phyloP scores from a whole-genome alignment of 2,113 vertebrate species.

The Urocolius indicus region DNA sequence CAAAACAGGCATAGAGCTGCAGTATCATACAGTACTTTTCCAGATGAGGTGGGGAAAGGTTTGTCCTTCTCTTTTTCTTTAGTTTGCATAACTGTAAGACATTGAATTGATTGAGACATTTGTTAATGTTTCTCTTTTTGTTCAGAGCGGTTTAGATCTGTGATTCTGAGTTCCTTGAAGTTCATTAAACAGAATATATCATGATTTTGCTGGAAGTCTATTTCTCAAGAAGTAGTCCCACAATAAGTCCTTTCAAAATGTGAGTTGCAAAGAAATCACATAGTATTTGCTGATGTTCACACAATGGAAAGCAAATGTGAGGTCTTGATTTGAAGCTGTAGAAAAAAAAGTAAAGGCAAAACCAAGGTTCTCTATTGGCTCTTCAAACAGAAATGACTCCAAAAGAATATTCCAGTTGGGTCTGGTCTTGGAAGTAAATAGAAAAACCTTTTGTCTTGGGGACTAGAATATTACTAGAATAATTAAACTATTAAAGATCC shows the following conservation, averaged over 20 bases:
- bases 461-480: not conserved
- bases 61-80: not conserved
- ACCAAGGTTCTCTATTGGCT: not conserved
- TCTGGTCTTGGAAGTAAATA: not conserved
- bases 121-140: not conserved
- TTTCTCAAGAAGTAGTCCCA: not conserved
- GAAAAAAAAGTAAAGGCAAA: not conserved
- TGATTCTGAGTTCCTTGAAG: not conserved
- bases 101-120: not conserved
- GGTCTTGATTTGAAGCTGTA: conserved; percentile 19
- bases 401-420: not conserved
- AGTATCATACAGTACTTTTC: not conserved
- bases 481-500: not conserved
- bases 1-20: not conserved
- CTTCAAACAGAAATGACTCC: not conserved
- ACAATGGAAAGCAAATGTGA: not conserved
- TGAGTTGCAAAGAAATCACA: not conserved
- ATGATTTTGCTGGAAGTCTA: conserved; percentile 11
- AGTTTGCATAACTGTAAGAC: not conserved
- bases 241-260: conserved; percentile 16
- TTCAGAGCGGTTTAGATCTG: not conserved
- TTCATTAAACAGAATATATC: conserved; percentile 44
- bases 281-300: not conserved
- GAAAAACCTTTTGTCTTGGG: not conserved
- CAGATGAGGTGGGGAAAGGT: not conserved